Percentiles rank a stretch among this genome's conserved stretches.
Conservation (phyloP, 1,140 invertebrate genomes). For the Prorops nasuta region DNA sequence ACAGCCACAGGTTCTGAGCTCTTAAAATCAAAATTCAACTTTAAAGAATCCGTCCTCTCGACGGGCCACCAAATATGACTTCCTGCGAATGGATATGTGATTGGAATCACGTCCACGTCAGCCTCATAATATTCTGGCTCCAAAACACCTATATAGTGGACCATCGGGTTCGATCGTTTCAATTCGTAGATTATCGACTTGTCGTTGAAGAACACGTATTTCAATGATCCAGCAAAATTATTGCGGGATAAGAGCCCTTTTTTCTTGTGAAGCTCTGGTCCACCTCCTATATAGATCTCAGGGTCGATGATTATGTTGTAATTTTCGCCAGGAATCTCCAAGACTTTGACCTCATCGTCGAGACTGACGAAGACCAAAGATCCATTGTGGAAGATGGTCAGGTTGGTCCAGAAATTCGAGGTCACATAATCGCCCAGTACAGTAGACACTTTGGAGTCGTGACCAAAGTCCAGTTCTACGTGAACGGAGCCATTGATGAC, state of each 20-base stretch:
- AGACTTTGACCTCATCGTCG: constrained; percentile 66
- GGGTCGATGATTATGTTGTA: constrained; percentile 87
- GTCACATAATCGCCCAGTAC: constrained; percentile 69
- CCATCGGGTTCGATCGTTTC: constrained; percentile 77
- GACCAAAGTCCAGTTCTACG: constrained; percentile 81
- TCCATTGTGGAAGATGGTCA: constrained; percentile 80
- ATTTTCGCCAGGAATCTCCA: constrained; percentile 70
- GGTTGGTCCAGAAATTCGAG: constrained; percentile 82
- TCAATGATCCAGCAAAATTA: constrained; percentile 78
- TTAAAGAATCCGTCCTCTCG: constrained; percentile 68
- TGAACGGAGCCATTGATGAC: constrained; percentile 76
- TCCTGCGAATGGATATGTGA: constrained; percentile 87
- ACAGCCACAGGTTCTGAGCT: constrained; percentile 80
- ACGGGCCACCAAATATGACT: constrained; percentile 85
- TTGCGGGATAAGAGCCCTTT: constrained; percentile 71
- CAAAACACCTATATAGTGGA: constrained; percentile 77
- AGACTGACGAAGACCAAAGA: constrained; percentile 71
- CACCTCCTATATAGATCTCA: constrained; percentile 87
- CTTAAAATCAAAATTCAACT: constrained; percentile 85
- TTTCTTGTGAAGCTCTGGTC: constrained; percentile 76
- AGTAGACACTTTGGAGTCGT: constrained; percentile 66
- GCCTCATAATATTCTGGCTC: constrained; percentile 80
- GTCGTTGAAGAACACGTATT: constrained; percentile 91
- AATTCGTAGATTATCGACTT: constrained; percentile 87
- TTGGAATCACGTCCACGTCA: constrained; percentile 83